These are phyloP conservation scores for Ericerus pela DNA, from an alignment of 1,140 invertebrate genomes.

Conservation along the genomic window DNA sequence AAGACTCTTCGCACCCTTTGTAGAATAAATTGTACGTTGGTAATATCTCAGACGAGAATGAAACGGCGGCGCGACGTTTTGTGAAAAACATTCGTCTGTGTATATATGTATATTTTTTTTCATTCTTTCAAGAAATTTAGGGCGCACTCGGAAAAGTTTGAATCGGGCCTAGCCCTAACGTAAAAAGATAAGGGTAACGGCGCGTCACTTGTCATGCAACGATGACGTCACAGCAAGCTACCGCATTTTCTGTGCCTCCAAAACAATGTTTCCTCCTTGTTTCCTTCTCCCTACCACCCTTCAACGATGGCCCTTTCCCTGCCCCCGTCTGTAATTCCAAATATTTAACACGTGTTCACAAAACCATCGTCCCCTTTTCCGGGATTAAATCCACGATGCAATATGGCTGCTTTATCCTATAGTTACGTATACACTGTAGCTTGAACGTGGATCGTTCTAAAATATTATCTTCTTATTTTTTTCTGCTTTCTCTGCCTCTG, in stretches of 20 bases:
- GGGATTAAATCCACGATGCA: slow-evolving; percentile 12
- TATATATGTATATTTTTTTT: background rate
- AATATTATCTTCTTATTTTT: too few relatives aligned
- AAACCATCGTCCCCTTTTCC: slow-evolving; percentile 9
- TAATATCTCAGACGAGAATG: background rate
- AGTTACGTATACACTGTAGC: too few relatives aligned
- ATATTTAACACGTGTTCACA: slow-evolving; percentile 11
- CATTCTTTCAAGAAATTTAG: background rate
- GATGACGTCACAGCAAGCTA: slow-evolving; percentile 10
- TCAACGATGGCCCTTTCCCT: background rate
- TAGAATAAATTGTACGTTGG: too few relatives aligned
- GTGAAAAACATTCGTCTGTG: background rate
- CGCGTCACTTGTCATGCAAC: slow-evolving; percentile 10
- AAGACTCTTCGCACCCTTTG: background rate
- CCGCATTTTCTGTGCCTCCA: slow-evolving; percentile 8
- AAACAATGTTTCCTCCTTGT: background rate
- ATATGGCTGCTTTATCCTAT: slow-evolving; percentile 12
- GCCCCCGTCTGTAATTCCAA: background rate
- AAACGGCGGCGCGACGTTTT: background rate
- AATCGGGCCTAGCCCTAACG: slow-evolving; percentile 9
- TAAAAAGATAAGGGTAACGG: slow-evolving; percentile 12
- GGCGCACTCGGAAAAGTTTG: background rate
- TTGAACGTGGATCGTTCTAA: too few relatives aligned
- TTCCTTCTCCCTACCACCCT: too few relatives aligned
- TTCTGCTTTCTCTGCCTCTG: too few relatives aligned